These are phyloP conservation scores for Gracilinanus agilis DNA, from an alignment of 2,113 vertebrate species.

Conservation along the genomic window DNA sequence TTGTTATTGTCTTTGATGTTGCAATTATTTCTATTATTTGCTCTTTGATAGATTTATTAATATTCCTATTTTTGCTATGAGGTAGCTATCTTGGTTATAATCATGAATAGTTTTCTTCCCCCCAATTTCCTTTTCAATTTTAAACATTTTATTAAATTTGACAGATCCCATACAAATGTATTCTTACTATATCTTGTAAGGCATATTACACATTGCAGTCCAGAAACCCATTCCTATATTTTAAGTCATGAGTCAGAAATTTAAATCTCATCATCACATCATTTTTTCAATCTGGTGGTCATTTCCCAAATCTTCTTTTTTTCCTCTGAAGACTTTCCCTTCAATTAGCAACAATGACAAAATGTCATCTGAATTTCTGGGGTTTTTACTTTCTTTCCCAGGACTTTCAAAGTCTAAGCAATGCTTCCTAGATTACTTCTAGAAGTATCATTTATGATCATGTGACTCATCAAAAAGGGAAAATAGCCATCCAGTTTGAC, in stretches of 20 bases:
- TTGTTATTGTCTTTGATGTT: background rate
- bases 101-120: background rate
- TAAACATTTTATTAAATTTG: background rate
- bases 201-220: background rate
- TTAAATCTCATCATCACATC: background rate
- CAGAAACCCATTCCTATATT: background rate
- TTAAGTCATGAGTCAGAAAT: background rate
- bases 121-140: background rate
- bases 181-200: background rate
- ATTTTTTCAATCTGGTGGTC: background rate
- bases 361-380: background rate
- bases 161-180: background rate
- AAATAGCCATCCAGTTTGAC: background rate
- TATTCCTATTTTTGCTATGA: background rate
- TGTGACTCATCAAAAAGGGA: background rate
- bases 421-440: background rate
- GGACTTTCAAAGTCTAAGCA: background rate
- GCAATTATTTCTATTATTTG: background rate
- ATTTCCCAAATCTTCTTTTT: background rate
- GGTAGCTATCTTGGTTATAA: background rate
- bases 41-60: background rate
- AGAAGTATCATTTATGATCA: background rate
- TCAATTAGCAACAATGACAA: background rate
- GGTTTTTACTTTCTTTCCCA: background rate
- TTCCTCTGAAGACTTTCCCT: background rate